Evolutionary conservation across 2,888 invertebrate genomes (phyloP).

Genomic region (Lochmaea crataegi): DNA sequence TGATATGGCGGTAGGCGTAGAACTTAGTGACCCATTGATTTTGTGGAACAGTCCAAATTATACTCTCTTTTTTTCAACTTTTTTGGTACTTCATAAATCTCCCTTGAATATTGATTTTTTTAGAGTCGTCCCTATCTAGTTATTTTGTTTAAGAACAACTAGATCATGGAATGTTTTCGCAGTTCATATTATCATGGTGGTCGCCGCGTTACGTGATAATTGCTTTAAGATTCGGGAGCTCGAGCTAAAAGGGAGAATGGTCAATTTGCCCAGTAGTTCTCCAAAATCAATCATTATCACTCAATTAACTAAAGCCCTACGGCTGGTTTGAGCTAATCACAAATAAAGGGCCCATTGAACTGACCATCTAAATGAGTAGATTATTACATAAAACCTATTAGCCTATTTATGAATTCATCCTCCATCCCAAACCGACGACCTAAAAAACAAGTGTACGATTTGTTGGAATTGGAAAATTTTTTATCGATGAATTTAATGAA

Average conservation of each 20-base stretch:
- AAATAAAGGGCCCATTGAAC: constrained; percentile 12
- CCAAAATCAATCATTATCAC: constrained; percentile 16
- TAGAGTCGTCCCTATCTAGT: too few relatives aligned
- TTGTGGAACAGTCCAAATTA: too few relatives aligned
- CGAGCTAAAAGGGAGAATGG: not conserved
- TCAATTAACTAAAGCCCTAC: constrained; percentile 9
- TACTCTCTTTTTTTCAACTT: too few relatives aligned
- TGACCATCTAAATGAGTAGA: not conserved
- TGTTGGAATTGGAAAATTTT: not conserved
- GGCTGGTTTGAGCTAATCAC: not conserved
- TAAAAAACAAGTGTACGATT: not conserved
- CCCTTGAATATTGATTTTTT: too few relatives aligned
- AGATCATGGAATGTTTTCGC: too few relatives aligned
- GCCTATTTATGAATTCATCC: constrained; percentile 5
- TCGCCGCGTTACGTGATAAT: not conserved
- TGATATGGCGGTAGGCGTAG: too few relatives aligned
- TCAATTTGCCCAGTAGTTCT: constrained; percentile 2
- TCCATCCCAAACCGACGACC: not conserved
- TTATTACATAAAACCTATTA: constrained; percentile 10
- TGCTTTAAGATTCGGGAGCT: not conserved
- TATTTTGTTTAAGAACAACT: too few relatives aligned
- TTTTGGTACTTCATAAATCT: too few relatives aligned
- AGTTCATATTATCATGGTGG: not conserved
- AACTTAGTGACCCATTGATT: too few relatives aligned
- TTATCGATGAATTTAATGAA: not conserved